Conservation (phyloP, 2,888 invertebrate genomes). For the Encarsia formosa region DNA sequence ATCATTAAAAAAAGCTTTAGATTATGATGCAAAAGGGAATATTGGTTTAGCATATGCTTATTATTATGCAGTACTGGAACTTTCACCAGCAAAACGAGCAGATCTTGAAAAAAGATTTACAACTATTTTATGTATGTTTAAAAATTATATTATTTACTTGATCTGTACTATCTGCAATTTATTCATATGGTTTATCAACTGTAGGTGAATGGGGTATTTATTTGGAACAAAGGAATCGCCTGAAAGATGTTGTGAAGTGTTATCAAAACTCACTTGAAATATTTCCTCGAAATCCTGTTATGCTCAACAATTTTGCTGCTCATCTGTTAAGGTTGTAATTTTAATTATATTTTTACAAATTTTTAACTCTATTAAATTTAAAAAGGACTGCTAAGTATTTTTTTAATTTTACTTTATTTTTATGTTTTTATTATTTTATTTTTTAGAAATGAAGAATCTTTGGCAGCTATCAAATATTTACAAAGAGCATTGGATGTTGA, state of each 20-base stretch:
- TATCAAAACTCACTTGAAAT: constrained; percentile 37
- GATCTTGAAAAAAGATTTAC: constrained; percentile 39
- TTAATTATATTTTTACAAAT: constrained; percentile 1
- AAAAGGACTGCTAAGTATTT: neutral
- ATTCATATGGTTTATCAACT: constrained; percentile 9
- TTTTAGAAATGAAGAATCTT: constrained; percentile 56
- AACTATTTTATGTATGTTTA: constrained; percentile 36
- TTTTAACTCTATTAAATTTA: no score
- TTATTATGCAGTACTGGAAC: constrained; percentile 38
- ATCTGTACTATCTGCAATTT: no score
- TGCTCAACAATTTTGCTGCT: constrained; percentile 41
- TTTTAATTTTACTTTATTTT: neutral
- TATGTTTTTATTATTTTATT: no score
- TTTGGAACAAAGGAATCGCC: constrained; percentile 31
- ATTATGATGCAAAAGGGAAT: constrained; percentile 35
- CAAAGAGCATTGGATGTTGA: constrained; percentile 55
- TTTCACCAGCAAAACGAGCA: constrained; percentile 33
- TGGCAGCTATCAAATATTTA: constrained; percentile 59
- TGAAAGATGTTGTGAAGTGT: constrained; percentile 34
- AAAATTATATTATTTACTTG: neutral
- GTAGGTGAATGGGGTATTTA: constrained; percentile 42
- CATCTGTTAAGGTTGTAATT: constrained; percentile 36
- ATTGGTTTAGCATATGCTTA: constrained; percentile 41
- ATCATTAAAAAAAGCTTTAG: constrained; percentile 37
- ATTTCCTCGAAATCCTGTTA: constrained; percentile 36